Conservation (phyloP, 2,888 invertebrate species). For the Sesamia inferens region DNA sequence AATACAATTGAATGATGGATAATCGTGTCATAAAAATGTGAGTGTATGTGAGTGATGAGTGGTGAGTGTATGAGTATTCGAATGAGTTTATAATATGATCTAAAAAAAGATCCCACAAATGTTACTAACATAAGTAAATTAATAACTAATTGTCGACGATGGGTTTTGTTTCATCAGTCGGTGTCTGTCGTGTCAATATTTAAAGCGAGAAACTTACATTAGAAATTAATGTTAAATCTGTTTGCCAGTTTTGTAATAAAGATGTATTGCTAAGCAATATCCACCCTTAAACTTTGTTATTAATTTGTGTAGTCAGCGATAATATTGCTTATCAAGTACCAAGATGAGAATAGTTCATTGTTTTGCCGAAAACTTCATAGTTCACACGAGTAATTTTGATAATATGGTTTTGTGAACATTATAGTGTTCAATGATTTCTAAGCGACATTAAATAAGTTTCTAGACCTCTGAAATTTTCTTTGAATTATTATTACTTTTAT, state of each 20-base stretch:
- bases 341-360: constrained; percentile 1
- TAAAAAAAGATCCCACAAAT: too few species aligned
- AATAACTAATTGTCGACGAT: not conserved
- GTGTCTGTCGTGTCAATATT: not conserved
- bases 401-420: constrained; percentile 7
- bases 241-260: not conserved
- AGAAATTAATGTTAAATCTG: not conserved
- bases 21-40: too few species aligned
- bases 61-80: too few species aligned
- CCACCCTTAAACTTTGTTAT: not conserved
- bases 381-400: not conserved
- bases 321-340: not conserved
- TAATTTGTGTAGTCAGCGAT: not conserved
- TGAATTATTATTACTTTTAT: constrained; percentile 17
- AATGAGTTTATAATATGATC: not conserved
- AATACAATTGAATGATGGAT: too few species aligned
- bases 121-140: not conserved
- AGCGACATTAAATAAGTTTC: constrained; percentile 33
- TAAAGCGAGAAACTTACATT: not conserved
- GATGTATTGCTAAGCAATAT: not conserved
- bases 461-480: constrained; percentile 6
- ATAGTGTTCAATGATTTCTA: constrained; percentile 23
- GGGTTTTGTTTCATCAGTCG: not conserved
- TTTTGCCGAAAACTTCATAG: not conserved
- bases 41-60: too few species aligned